phyloP scores from a whole-genome alignment of 2,113 vertebrate species.

The Zapus hudsonius region DNA sequence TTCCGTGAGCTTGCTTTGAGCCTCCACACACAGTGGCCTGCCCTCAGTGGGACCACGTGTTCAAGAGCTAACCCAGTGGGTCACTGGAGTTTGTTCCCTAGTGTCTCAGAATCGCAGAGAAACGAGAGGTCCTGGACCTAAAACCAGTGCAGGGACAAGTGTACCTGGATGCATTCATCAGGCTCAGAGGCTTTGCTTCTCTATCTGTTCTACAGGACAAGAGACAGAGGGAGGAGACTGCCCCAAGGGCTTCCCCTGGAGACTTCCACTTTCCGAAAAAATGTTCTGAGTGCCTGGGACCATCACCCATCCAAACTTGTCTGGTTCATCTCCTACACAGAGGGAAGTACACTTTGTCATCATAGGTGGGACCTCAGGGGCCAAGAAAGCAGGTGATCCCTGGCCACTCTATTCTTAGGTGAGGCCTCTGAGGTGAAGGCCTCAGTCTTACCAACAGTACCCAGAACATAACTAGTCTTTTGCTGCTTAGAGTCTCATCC shows the following conservation, averaged over 20 bases:
- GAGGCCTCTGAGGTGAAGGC: not conserved
- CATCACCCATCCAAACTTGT: not conserved
- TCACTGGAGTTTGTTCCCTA: rapidly evolving
- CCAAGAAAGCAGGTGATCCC: rapidly evolving
- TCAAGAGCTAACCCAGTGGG: rapidly evolving
- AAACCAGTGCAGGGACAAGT: not conserved
- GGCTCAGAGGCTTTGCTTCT: not conserved
- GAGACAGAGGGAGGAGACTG: not conserved
- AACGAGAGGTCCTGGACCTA: not conserved
- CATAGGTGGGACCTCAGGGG: rapidly evolving
- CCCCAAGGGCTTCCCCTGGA: not conserved
- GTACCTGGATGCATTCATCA: not conserved
- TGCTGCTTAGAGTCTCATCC: no score
- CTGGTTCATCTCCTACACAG: not conserved
- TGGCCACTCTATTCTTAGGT: not conserved
- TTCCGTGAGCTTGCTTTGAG: rapidly evolving
- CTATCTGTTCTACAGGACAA: rapidly evolving
- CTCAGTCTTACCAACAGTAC: not conserved
- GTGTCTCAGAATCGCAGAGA: not conserved
- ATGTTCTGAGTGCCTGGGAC: rapidly evolving
- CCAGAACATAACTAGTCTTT: rapidly evolving
- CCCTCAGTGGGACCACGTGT: not conserved
- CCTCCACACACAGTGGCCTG: not conserved
- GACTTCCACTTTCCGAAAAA: not conserved
- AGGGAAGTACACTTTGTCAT: not conserved